Conservation (phyloP, 2,888 invertebrate genomes). For the Tetragnatha montana region DNA sequence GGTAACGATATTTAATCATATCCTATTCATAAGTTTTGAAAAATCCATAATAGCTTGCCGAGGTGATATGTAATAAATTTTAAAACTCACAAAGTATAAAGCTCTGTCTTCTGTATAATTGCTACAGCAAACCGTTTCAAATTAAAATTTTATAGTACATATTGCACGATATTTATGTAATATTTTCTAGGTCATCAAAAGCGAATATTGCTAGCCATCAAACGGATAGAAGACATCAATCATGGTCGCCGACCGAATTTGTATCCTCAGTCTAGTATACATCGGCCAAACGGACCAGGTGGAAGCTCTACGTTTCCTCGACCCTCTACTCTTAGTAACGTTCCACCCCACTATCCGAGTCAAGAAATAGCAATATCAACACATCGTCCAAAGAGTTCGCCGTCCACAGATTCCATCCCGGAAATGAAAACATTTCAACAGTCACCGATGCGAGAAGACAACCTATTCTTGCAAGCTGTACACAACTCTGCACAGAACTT, state of each 20-base stretch:
- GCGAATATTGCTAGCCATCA: conserved; percentile 96
- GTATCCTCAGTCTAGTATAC: conserved; percentile 38
- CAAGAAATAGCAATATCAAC: conserved; percentile 73
- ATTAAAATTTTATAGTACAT: too few relatives aligned
- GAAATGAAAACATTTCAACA: conserved; percentile 73
- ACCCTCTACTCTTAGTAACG: conserved; percentile 66
- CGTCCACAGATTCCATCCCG: conserved; percentile 72
- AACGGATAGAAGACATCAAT: conserved; percentile 89
- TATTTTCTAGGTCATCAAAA: conserved; percentile 91
- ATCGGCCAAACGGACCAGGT: conserved; percentile 23
- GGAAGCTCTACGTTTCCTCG: conserved; percentile 47
- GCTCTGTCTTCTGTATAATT: too few relatives aligned
- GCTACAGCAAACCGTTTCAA: too few relatives aligned
- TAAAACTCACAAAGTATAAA: too few relatives aligned
- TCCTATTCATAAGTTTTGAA: too few relatives aligned
- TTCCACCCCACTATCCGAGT: conserved; percentile 66
- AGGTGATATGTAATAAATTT: too few relatives aligned
- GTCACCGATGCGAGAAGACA: conserved; percentile 66
- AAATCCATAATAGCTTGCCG: too few relatives aligned
- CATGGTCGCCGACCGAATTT: conserved; percentile 66
- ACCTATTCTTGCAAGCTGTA: conserved; percentile 55
- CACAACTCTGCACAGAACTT: conserved; percentile 58
- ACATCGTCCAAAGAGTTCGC: conserved; percentile 71
- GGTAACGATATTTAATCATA: too few relatives aligned
- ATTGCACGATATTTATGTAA: too few relatives aligned